Base-by-base conservation (phyloP, 2,888 invertebrate species). In the Plemyria rubiginata region DNA sequence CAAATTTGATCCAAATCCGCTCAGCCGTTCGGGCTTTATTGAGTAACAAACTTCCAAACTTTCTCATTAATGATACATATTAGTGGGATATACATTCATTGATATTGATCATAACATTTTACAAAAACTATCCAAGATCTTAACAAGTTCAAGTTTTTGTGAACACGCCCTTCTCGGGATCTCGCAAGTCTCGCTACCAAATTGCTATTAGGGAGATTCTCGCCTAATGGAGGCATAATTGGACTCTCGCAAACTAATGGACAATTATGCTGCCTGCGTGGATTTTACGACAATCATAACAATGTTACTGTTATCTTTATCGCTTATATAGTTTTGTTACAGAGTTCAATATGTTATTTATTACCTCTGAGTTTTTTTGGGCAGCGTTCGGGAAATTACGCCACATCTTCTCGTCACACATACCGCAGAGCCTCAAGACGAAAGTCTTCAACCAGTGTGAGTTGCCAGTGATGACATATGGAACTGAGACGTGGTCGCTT, bases 181-280 rank as follows among this genome's bases (percentile, higher is more conserved):
- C 28, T 65, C 58, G 55, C 64, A 60, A 65, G 65, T 58, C 65
- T 62, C 66, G 82, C 82, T 85, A 75, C 81, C 2, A 84, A 89
- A 90, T 90, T 88, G 90, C 91, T 85, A 88, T 88, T 90, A 88
- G 82, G 82, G 81, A 88, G 87, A 87, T 89, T 88, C 89, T 81
- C 84, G 86, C 79, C 82, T 91, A 92, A 92, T 92, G 88, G 90
- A 85, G 76, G 82, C 79, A 84, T 91, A 92, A 91, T 91, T 91
- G 90, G 87, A 86, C 84, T 85, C 87, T 87, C 87, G 87, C 84
- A 84, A 85, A 86, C 88, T 92, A 92, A 92, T 92, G 90, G 91
- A 88, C 90, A 89, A 92, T 92, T 92, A 87, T 79, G 78, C 75
- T 80, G 79, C 76, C 81, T 77, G 53, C 80, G 80, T 76, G 78